Conservation (phyloP, 2,888 invertebrate genomes). For the Octonoba sinensis region DNA sequence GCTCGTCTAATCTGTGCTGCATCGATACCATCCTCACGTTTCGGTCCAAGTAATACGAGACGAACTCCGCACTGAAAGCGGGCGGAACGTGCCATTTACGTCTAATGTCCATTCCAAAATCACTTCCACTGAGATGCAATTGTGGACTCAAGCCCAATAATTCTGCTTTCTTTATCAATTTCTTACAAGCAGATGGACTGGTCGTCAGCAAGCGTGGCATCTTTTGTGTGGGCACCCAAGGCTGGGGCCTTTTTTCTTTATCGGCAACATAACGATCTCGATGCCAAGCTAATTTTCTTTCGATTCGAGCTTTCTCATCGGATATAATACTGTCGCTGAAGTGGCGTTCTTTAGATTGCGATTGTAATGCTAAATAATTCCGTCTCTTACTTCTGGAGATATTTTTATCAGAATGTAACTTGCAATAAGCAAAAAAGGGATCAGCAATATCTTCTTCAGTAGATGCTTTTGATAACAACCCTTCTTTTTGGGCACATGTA, state of each 20-base stretch:
- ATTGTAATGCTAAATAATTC: slow-evolving; percentile 88
- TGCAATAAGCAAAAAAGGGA: slow-evolving; percentile 97
- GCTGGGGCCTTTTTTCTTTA: slow-evolving; percentile 72
- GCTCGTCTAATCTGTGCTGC: slow-evolving; percentile 81
- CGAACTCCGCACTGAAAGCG: slow-evolving; percentile 93
- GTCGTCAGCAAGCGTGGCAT: slow-evolving; percentile 92
- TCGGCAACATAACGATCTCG: slow-evolving; percentile 80
- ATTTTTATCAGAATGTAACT: slow-evolving; percentile 92
- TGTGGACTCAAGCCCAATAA: slow-evolving; percentile 85
- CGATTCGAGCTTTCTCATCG: slow-evolving; percentile 70
- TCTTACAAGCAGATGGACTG: slow-evolving; percentile 87
- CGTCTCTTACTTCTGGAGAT: slow-evolving; percentile 77
- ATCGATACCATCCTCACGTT: slow-evolving; percentile 85
- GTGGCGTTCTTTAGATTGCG: slow-evolving; percentile 75
- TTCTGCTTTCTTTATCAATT: slow-evolving; percentile 86
- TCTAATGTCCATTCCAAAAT: slow-evolving; percentile 85
- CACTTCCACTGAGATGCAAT: slow-evolving; percentile 69
- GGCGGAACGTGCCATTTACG: slow-evolving; percentile 96
- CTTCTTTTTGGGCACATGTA: slow-evolving; percentile 95
- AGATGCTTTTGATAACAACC: slow-evolving; percentile 89
- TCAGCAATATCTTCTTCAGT: slow-evolving; percentile 79
- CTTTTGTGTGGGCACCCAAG: slow-evolving; percentile 96
- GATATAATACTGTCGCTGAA: slow-evolving; percentile 43
- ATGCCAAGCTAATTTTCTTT: slow-evolving; percentile 77
- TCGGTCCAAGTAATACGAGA: slow-evolving; percentile 92